A percentile compares a stretch with the other conserved stretches of the same genome.
Evolutionary conservation across 1,140 invertebrate species (phyloP).

Genomic region (Oreohelix idahoensis): DNA sequence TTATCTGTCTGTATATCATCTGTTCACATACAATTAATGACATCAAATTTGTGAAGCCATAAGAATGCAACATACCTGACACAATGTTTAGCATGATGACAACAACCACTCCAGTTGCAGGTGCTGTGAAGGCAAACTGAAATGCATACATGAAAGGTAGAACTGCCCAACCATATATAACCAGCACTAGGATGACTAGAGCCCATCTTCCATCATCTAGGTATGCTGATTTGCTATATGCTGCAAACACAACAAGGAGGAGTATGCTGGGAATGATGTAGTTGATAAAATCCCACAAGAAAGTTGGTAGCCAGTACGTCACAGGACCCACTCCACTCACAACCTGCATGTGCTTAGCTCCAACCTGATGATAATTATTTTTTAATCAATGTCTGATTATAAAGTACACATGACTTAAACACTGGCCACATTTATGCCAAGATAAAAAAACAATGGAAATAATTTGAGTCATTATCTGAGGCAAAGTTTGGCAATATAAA

Average conservation of each 20-base stretch:
- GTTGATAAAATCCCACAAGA: conserved; percentile 79
- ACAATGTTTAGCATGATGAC: conserved; percentile 65
- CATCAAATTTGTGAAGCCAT: too few species aligned
- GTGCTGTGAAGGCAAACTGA: conserved; percentile 62
- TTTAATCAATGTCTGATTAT: conserved; percentile 47
- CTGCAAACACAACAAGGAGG: conserved; percentile 59
- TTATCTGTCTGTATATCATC: too few species aligned
- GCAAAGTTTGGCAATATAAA: too few species aligned
- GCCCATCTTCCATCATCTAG: conserved; percentile 71
- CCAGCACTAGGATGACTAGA: conserved; percentile 73
- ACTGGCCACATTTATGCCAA: too few species aligned
- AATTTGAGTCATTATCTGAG: too few species aligned
- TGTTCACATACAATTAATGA: too few species aligned
- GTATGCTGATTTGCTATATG: conserved; percentile 75
- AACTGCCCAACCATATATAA: conserved; percentile 64
- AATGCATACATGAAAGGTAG: conserved; percentile 67
- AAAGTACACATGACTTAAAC: conserved; percentile 54
- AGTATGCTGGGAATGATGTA: conserved; percentile 61
- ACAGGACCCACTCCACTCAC: conserved; percentile 77
- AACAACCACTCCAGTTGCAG: conserved; percentile 64
- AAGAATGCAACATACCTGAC: conserved; percentile 52
- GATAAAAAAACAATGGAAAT: too few species aligned
- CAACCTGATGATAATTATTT: conserved; percentile 35
- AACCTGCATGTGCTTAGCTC: conserved; percentile 67
- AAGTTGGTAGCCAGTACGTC: conserved; percentile 81